Evolutionary conservation across 2,113 vertebrate genomes (phyloP).

Genomic region (Saimiri boliviensis): DNA sequence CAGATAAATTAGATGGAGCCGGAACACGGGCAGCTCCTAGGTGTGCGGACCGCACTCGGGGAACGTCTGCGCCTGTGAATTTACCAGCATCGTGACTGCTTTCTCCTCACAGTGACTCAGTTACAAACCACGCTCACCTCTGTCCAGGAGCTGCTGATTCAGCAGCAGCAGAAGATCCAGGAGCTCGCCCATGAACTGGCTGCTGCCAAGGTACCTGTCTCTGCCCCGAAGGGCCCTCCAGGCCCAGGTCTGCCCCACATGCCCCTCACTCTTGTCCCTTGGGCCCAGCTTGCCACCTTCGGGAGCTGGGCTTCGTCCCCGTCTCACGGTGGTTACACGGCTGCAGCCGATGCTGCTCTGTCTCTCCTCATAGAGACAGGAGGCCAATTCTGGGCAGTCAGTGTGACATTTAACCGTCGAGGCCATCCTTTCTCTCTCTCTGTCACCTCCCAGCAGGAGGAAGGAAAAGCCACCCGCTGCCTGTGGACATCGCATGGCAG

Average conservation of each 20-base stretch:
- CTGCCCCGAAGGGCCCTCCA: neutral
- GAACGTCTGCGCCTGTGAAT: neutral
- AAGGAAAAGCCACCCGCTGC: neutral
- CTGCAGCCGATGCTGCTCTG: fast-evolving
- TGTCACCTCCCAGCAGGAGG: neutral
- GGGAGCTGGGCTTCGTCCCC: neutral
- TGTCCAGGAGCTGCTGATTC: conserved; percentile 94
- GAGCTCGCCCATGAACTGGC: conserved; percentile 94
- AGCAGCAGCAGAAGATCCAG: conserved; percentile 97
- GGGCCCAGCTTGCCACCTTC: fast-evolving
- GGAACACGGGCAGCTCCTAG: conserved; percentile 67
- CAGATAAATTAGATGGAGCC: conserved; percentile 73
- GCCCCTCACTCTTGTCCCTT: neutral
- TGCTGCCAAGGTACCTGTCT: conserved; percentile 88
- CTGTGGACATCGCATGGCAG: neutral
- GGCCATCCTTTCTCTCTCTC: neutral
- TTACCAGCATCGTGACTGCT: conserved; percentile 47
- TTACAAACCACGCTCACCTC: conserved; percentile 93
- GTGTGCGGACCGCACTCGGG: conserved; percentile 39
- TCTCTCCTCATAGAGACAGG: neutral
- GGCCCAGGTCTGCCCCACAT: neutral
- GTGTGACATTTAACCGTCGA: fast-evolving
- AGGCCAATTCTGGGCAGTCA: fast-evolving
- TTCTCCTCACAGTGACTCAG: conserved; percentile 90
- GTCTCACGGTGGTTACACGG: fast-evolving